Conservation (phyloP, 2,888 invertebrate genomes). For the Nebria salina region DNA sequence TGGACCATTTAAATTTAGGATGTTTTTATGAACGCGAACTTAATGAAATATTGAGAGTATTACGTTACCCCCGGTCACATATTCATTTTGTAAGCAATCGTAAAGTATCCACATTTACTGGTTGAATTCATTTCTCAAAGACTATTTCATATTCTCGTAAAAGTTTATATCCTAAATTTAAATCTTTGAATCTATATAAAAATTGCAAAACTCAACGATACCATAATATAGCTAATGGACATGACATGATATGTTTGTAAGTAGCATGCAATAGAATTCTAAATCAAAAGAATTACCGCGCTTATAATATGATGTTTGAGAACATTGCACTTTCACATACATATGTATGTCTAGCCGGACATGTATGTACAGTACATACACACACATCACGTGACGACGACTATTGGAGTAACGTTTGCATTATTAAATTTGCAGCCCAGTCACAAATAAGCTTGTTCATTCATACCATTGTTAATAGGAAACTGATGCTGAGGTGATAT, state of each 20-base stretch:
- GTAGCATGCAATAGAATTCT: no score
- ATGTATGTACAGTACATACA: background rate
- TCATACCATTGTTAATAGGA: constrained; percentile 22
- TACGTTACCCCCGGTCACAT: background rate
- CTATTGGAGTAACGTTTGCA: background rate
- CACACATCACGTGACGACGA: background rate
- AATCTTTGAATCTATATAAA: no score
- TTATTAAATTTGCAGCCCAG: constrained; percentile 13
- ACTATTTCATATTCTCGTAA: no score
- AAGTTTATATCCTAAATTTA: no score
- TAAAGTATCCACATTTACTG: background rate
- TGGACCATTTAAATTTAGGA: constrained; percentile 36
- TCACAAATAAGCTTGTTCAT: constrained; percentile 23
- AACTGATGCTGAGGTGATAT: constrained; percentile 22
- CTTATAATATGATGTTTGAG: no score
- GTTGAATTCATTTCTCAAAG: no score
- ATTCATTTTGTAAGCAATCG: background rate
- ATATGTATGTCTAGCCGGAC: background rate
- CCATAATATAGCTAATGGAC: no score
- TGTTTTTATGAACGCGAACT: constrained; percentile 30
- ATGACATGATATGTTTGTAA: no score
- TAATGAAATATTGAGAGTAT: constrained; percentile 39
- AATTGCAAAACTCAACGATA: no score
- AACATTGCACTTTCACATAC: background rate
- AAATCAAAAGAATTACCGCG: no score